phyloP scores from a whole-genome alignment of 2,113 vertebrate species.

The Dicrurus megarhynchus region DNA sequence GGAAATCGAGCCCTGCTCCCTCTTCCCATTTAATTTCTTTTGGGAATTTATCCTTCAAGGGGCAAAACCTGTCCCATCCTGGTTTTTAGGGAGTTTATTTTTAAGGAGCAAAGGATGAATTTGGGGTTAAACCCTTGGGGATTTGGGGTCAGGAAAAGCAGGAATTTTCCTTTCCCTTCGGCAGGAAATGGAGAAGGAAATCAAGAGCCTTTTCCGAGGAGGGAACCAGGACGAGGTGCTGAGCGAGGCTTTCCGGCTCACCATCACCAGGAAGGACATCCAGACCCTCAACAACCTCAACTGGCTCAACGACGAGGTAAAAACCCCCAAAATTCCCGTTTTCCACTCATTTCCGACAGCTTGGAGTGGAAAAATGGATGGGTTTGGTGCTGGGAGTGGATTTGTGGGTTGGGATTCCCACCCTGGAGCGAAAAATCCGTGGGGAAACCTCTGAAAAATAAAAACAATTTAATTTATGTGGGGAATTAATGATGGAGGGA shows the following conservation, averaged over 20 bases:
- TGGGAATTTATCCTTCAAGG: no score
- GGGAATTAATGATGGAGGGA: neutral
- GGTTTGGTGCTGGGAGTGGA: neutral
- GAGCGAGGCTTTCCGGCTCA: constrained; percentile 91
- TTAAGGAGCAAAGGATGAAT: no score
- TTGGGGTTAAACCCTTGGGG: neutral
- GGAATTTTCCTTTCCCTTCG: neutral
- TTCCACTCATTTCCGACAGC: fast-evolving
- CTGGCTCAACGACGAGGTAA: constrained; percentile 98
- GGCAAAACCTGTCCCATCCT: no score
- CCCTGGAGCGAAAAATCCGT: fast-evolving
- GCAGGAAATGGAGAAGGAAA: constrained; percentile 90
- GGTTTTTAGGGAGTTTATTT: no score
- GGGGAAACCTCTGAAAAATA: no score
- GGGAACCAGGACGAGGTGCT: constrained; percentile 91
- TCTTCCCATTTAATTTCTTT: no score
- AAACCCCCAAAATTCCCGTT: neutral
- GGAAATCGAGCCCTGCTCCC: constrained; percentile 67
- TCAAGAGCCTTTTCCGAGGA: constrained; percentile 79
- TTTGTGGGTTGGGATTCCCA: neutral
- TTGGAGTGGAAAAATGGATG: neutral
- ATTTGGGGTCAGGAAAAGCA: neutral
- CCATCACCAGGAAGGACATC: constrained; percentile 93
- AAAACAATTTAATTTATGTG: no score
- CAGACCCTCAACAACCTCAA: constrained; percentile 93